A percentile compares a stretch with the other conserved stretches of the same genome.
Evolutionary conservation across 2,113 vertebrate genomes (phyloP).

Genomic region (Spermophilus dauricus): DNA sequence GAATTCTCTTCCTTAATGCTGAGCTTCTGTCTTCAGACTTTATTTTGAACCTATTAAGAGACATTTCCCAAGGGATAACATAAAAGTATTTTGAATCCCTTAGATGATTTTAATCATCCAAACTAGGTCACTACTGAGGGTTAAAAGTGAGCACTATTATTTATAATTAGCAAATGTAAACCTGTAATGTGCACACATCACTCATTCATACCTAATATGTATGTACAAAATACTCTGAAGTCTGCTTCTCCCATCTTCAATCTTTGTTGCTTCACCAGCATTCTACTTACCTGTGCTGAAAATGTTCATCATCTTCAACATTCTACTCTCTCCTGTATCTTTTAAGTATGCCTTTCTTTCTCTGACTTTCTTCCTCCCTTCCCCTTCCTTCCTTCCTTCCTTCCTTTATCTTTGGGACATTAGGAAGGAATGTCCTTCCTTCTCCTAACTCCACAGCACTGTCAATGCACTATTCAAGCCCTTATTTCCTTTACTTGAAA

Average conservation of each 20-base stretch:
- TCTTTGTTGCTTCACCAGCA: neutral
- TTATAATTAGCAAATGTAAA: neutral
- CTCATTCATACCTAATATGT: neutral
- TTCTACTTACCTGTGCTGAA: neutral
- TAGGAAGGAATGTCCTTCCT: too few species aligned
- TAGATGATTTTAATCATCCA: neutral
- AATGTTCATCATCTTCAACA: neutral
- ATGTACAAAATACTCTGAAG: neutral
- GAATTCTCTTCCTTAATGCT: neutral
- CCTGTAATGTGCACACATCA: neutral
- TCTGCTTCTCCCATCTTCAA: neutral
- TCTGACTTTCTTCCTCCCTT: neutral
- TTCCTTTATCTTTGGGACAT: too few species aligned
- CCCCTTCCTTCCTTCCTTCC: too few species aligned
- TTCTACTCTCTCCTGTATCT: neutral
- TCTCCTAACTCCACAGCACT: neutral
- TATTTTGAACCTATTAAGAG: neutral
- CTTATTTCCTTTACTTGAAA: neutral
- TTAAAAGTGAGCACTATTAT: constrained; percentile 27
- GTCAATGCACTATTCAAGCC: neutral
- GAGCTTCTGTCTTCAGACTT: neutral
- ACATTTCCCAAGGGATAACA: constrained; percentile 45
- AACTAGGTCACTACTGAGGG: neutral
- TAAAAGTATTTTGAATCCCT: constrained; percentile 30
- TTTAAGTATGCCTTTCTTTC: neutral